Evolutionary conservation across 2,113 vertebrate genomes (phyloP), one percentile per base, ranked within the genome.

Genomic region (Columbina picui): DNA sequence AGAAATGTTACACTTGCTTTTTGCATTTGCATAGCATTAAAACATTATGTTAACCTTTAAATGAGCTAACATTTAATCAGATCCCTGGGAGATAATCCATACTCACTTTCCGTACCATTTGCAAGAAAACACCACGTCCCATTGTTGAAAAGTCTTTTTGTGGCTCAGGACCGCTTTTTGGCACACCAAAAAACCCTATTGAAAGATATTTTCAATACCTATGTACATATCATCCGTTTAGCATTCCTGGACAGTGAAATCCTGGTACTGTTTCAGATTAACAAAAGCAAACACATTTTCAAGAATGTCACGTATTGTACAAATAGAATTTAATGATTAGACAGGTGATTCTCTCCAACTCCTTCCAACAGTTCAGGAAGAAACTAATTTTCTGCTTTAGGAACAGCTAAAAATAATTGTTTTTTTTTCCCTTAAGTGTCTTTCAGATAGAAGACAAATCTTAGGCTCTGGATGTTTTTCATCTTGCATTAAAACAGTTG

Each of bases 301-400:
- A 78, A 29, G 65, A 64, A 29, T 49, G 56, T 70, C 52, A 59
- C 60, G 63, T 57, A 9, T 43, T 57, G 34, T 53, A 63, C 41
- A 57, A 79, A 65, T 4, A 69, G 65, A 86, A 81, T 74, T 74
- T 80, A 84, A 90, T 90, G 22, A 86, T 93, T 74, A 71, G 56
- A 68, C 50, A 70, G 29, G 20, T 23, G 17, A 53, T 80, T 57
- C 67, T 75, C 75, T 83, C 19, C 36, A 50, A 5, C 59, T 57
- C 47, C 36, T 75, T 77, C 45, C 7, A 2, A 55, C 36, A 76
- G 36, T 41, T 26, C 23, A 25, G 26, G 76, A 87, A 49, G 29
- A 75, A 47, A 36, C 8, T 18, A 2, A 29, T 73, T 80, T 55
- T 60, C 12, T 36, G 6, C 49, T 63, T 59, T 13, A 38, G 14